Conservation (phyloP, 2,888 invertebrate genomes). For the Eurytoma californica region DNA sequence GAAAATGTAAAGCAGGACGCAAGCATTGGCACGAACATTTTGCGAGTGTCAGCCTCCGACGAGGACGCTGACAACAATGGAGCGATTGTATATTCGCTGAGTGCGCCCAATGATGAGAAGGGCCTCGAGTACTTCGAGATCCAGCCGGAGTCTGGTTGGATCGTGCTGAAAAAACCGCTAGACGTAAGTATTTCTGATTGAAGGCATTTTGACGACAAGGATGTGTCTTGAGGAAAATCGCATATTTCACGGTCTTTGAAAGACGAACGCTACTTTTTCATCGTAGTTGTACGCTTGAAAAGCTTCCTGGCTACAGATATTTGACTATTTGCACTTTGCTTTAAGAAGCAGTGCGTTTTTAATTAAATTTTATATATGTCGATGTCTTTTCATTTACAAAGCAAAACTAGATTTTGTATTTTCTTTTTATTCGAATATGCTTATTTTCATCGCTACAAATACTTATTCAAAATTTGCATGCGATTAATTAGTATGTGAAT, state of each 20-base stretch:
- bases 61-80: slow-evolving; percentile 98
- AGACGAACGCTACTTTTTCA: slow-evolving; percentile 27
- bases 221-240: slow-evolving; percentile 19
- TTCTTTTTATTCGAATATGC: not conserved
- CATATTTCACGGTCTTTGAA: slow-evolving; percentile 31
- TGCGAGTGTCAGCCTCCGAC: slow-evolving; percentile 96
- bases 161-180: slow-evolving; percentile 94
- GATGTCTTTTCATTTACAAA: too few species aligned
- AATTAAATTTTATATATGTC: too few species aligned
- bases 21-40: slow-evolving; percentile 94
- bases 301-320: too few species aligned
- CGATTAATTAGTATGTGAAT: not conserved
- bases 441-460: not conserved
- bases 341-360: too few species aligned
- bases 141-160: slow-evolving; percentile 98
- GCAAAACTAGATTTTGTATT: too few species aligned
- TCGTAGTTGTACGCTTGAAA: too few species aligned
- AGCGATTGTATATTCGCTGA: slow-evolving; percentile 93
- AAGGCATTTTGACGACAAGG: slow-evolving; percentile 7
- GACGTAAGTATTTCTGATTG: slow-evolving; percentile 88
- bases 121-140: slow-evolving; percentile 95
- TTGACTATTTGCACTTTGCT: too few species aligned
- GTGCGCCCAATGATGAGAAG: slow-evolving; percentile 91
- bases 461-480: not conserved
- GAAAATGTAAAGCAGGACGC: slow-evolving; percentile 98